phyloP scores from a whole-genome alignment of 2,113 vertebrate species.

The Cinclus mexicanus region DNA sequence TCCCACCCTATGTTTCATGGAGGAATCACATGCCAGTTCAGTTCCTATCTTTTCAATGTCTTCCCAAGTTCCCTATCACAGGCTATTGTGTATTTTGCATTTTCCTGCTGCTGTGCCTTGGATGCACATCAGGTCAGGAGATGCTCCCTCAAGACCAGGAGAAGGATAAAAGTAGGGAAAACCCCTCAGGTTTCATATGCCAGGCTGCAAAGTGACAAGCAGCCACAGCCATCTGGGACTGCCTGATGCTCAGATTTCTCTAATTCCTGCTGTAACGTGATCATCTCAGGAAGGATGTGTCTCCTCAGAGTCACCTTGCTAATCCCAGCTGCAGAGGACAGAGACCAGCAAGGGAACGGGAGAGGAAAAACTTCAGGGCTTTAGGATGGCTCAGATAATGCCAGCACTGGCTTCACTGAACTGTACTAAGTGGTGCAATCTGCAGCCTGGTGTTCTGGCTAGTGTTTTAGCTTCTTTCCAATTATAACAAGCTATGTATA shows the following conservation, averaged over 20 bases:
- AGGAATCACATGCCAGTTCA: neutral
- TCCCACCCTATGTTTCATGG: neutral
- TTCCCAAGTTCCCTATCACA: neutral
- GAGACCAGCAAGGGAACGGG: neutral
- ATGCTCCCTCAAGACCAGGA: neutral
- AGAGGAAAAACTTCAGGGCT: rapidly evolving
- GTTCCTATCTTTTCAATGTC: neutral
- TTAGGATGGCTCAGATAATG: rapidly evolving
- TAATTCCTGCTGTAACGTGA: neutral
- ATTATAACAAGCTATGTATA: neutral
- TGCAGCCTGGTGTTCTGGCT: neutral
- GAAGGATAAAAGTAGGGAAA: neutral
- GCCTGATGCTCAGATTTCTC: neutral
- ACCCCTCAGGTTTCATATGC: neutral
- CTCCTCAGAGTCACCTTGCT: neutral
- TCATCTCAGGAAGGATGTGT: neutral
- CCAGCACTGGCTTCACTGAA: neutral
- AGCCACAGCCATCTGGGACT: neutral
- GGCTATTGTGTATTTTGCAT: neutral
- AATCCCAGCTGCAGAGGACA: neutral
- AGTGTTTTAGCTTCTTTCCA: neutral
- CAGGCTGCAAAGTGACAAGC: neutral
- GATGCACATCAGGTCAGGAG: neutral
- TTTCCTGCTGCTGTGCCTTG: neutral
- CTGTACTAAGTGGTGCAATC: neutral